These are phyloP conservation scores for Ibycter americanus DNA, from an alignment of 2,797 vertebrate genomes.

Conservation along the genomic window DNA sequence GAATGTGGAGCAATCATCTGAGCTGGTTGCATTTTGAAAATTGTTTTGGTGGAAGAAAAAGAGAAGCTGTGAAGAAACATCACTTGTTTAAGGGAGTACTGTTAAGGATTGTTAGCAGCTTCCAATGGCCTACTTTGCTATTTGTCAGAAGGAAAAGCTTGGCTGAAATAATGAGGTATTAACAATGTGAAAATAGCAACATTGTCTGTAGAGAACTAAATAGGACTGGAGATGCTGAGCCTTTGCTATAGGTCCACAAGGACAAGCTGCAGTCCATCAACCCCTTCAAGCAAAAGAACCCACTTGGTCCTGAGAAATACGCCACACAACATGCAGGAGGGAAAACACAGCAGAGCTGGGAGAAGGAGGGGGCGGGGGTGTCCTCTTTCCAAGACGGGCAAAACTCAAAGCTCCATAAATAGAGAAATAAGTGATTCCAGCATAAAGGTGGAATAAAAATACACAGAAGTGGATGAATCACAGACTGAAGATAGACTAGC, in stretches of 20 bases:
- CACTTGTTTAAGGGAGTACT: not conserved
- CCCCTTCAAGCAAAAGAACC: not conserved
- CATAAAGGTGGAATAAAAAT: not conserved
- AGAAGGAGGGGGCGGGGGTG: not conserved
- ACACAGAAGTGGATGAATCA: not conserved
- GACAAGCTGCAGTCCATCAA: not conserved
- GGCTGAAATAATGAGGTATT: not conserved
- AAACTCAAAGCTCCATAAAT: not conserved
- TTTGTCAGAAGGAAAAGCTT: not conserved
- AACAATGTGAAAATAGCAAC: not conserved
- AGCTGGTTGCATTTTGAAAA: slow-evolving; percentile 40
- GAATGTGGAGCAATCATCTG: not conserved
- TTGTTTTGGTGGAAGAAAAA: not conserved
- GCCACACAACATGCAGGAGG: not conserved
- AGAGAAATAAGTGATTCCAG: not conserved
- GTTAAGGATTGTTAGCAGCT: not conserved
- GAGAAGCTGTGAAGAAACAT: not conserved
- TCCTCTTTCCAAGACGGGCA: not conserved
- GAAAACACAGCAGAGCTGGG: not conserved
- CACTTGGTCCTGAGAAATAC: not conserved
- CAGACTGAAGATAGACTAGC: not conserved
- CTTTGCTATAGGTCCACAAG: not conserved
- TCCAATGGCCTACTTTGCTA: not conserved
- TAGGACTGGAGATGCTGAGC: not conserved
- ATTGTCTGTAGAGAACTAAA: not conserved